Conservation (phyloP, 2,113 vertebrate species). For the Semicossyphus pulcher region DNA sequence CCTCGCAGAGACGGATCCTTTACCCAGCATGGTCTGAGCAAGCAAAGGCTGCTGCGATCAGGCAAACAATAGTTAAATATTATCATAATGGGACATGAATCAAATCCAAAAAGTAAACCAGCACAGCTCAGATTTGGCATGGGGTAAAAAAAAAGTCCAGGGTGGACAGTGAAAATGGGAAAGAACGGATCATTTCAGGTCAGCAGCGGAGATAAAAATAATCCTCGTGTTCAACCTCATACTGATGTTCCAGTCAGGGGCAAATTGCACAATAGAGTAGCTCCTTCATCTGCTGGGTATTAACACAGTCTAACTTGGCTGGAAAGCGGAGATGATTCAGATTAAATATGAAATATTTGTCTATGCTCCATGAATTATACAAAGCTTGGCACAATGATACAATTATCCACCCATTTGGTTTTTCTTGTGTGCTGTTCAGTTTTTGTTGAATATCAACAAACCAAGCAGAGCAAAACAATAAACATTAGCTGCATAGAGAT, state of each 20-base stretch:
- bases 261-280: slow-evolving; percentile 47
- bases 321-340: slow-evolving; percentile 32
- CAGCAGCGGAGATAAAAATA: slow-evolving; percentile 34
- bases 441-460: slow-evolving; percentile 66
- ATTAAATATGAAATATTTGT: slow-evolving; percentile 69
- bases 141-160: slow-evolving; percentile 4
- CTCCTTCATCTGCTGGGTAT: slow-evolving; percentile 50
- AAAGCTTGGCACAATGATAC: slow-evolving; percentile 51
- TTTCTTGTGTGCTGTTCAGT: slow-evolving; percentile 30
- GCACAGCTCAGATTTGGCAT: neutral
- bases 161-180: slow-evolving; percentile 3
- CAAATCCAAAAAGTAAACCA: slow-evolving; percentile 28
- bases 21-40: slow-evolving; percentile 9
- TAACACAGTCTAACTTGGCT: slow-evolving; percentile 59
- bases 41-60: slow-evolving; percentile 20
- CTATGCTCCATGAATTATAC: slow-evolving; percentile 52
- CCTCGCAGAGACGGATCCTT: neutral
- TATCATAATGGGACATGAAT: slow-evolving; percentile 42
- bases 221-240: slow-evolving; percentile 7
- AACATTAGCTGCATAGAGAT: slow-evolving; percentile 74
- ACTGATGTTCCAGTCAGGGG: slow-evolving; percentile 33
- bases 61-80: slow-evolving; percentile 40
- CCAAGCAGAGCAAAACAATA: slow-evolving; percentile 61
- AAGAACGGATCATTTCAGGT: slow-evolving; percentile 40
- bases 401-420: slow-evolving; percentile 50